Conservation (phyloP, 2,797 vertebrate genomes). For the Sebastes variabilis region DNA sequence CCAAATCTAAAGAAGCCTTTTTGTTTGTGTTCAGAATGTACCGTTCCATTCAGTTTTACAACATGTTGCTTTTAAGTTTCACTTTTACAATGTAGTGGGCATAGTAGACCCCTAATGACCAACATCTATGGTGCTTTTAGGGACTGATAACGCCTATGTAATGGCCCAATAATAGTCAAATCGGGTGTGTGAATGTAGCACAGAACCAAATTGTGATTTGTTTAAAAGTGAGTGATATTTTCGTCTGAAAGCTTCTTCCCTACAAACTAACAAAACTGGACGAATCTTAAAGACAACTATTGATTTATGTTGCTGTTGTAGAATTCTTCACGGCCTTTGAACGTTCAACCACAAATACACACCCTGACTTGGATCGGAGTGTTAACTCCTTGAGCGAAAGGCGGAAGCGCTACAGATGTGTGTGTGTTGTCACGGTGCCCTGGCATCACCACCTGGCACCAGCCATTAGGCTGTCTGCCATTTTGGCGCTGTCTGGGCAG, state of each 20-base stretch:
- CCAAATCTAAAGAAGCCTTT: too few species aligned
- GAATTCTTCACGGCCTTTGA: background rate
- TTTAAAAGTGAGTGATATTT: background rate
- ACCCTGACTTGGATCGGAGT: background rate
- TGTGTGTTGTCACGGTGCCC: constrained; percentile 40
- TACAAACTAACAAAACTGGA: background rate
- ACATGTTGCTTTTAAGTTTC: too few species aligned
- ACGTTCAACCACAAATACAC: background rate
- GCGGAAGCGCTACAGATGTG: constrained; percentile 34
- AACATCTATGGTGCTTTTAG: too few species aligned
- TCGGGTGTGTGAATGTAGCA: constrained; percentile 21
- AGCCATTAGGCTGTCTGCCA: constrained; percentile 55
- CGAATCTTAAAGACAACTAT: background rate
- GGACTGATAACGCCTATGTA: too few species aligned
- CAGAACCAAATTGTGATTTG: constrained; percentile 25
- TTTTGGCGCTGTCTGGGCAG: constrained; percentile 55
- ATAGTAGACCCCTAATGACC: too few species aligned
- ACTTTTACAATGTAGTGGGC: too few species aligned
- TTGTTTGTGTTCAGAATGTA: too few species aligned
- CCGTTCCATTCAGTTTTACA: too few species aligned
- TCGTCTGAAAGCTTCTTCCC: background rate
- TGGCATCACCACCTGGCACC: constrained; percentile 58
- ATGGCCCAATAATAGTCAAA: too few species aligned
- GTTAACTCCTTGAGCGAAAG: background rate
- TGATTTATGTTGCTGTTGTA: background rate